These are phyloP conservation scores for Taeniopygia guttata DNA, from an alignment of 2,797 vertebrate species.

Conservation along the genomic window DNA sequence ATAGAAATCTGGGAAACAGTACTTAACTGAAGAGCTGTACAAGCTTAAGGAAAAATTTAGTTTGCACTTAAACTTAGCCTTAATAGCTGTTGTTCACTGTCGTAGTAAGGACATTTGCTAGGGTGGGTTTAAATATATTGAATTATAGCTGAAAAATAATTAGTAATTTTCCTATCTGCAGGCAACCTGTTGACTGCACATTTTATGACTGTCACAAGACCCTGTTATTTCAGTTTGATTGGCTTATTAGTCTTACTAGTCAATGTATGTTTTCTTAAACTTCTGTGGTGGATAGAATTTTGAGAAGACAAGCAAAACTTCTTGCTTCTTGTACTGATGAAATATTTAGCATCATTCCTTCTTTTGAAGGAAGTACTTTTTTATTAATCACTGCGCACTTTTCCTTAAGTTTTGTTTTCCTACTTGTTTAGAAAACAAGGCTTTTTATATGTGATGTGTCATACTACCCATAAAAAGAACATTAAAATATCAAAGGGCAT, in stretches of 20 bases:
- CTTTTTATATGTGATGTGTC: not conserved
- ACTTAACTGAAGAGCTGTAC: not conserved
- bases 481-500: not conserved
- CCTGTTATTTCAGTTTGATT: not conserved
- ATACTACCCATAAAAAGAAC: not conserved
- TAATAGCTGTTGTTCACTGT: not conserved
- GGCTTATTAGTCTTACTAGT: not conserved
- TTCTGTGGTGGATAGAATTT: not conserved
- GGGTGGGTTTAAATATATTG: not conserved
- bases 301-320: not conserved
- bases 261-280: not conserved
- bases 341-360: not conserved
- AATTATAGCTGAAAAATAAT: not conserved
- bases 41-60: not conserved
- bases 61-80: not conserved
- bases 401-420: not conserved
- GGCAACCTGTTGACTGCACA: not conserved
- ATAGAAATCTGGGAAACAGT: not conserved
- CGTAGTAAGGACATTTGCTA: not conserved
- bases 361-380: not conserved
- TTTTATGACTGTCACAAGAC: not conserved
- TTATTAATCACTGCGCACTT: not conserved
- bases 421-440: not conserved
- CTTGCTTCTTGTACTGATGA: not conserved
- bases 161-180: not conserved